Evolutionary conservation across 2,888 invertebrate species (phyloP).

Genomic region (Trachelus troglodyta): DNA sequence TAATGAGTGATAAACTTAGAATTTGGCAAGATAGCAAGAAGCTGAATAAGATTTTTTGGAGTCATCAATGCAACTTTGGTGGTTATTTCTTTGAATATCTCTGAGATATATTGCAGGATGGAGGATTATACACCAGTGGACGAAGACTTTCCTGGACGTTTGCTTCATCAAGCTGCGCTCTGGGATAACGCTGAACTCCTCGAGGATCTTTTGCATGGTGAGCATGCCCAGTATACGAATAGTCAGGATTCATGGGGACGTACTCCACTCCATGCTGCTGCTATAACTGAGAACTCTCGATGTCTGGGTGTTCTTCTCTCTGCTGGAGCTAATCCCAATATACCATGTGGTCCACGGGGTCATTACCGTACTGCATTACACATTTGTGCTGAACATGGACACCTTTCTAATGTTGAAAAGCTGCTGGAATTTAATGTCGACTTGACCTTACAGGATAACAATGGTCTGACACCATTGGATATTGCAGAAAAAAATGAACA

Average conservation of each 20-base stretch:
- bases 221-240: constrained; percentile 73
- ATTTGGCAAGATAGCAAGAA: not conserved
- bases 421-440: constrained; percentile 78
- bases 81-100: not conserved
- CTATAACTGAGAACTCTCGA: constrained; percentile 79
- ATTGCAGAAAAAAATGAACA: constrained; percentile 79
- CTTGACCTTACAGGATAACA: constrained; percentile 72
- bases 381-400: constrained; percentile 84
- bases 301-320: constrained; percentile 80
- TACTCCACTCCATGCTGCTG: constrained; percentile 85
- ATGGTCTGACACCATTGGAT: constrained; percentile 79
- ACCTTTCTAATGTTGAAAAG: constrained; percentile 75
- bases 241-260: constrained; percentile 81
- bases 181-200: constrained; percentile 91
- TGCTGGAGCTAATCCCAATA: constrained; percentile 79
- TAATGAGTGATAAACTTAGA: not conserved
- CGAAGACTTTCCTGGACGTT: constrained; percentile 81
- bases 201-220: constrained; percentile 82
- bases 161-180: constrained; percentile 85
- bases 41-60: not conserved
- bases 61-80: not conserved
- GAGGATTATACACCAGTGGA: constrained; percentile 83
- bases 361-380: constrained; percentile 84
- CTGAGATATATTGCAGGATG: constrained; percentile 49
- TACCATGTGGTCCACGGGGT: constrained; percentile 75